A percentile compares a stretch with the other conserved stretches of the same genome.
These are phyloP conservation scores for Leptinotarsa haldemani DNA, from an alignment of 2,888 invertebrate genomes.

Conservation along the genomic window DNA sequence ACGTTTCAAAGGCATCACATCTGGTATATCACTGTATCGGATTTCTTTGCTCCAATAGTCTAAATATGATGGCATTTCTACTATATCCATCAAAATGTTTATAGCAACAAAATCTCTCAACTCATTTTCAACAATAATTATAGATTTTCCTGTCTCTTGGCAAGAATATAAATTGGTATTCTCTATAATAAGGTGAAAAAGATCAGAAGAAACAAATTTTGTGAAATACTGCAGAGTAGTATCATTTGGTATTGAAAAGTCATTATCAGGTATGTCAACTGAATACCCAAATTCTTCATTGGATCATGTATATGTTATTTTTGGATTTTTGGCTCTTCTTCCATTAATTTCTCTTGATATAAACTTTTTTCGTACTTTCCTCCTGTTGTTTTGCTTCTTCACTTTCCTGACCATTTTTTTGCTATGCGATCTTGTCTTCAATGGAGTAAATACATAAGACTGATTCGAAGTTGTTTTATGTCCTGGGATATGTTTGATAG, in stretches of 20 bases:
- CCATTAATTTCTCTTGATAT: conserved; percentile 22
- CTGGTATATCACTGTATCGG: conserved; percentile 35
- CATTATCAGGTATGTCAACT: conserved; percentile 35
- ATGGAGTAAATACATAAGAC: conserved; percentile 26
- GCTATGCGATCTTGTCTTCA: conserved; percentile 34
- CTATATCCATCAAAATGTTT: conserved; percentile 36
- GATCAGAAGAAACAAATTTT: conserved; percentile 29
- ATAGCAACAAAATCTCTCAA: conserved; percentile 32
- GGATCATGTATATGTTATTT: conserved; percentile 28
- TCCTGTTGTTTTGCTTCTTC: conserved; percentile 25
- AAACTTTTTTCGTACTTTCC: conserved; percentile 19
- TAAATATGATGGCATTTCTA: conserved; percentile 34
- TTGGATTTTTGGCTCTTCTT: conserved; percentile 28
- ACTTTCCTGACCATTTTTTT: conserved; percentile 27
- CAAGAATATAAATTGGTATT: conserved; percentile 29
- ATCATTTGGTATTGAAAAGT: conserved; percentile 31
- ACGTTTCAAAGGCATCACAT: conserved; percentile 44
- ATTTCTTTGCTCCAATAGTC: conserved; percentile 45
- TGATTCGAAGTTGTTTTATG: conserved; percentile 27
- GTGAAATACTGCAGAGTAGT: conserved; percentile 31
- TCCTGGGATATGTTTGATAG: conserved; percentile 29
- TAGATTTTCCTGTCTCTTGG: conserved; percentile 28
- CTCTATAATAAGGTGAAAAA: conserved; percentile 30
- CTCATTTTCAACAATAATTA: conserved; percentile 26
- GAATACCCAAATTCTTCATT: conserved; percentile 33